Evolutionary conservation across 1,140 invertebrate species (phyloP), one percentile per base, ranked within the genome.

Genomic region (Streblospio benedicti): DNA sequence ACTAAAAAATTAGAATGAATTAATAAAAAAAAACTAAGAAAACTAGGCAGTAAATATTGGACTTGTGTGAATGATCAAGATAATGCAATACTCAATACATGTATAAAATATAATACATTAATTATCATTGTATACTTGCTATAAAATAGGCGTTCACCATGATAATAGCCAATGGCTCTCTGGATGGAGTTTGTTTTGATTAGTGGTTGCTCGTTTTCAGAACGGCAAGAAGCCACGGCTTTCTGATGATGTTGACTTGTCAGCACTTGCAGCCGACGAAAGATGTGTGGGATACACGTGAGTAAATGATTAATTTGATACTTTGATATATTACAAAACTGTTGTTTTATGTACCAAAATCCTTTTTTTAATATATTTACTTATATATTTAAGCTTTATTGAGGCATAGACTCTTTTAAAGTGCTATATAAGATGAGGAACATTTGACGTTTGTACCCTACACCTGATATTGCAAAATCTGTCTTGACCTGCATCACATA

Each of bases 161-260:
- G 9, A 38, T n/a, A 38, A 9, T 38, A 38, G 9, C n/a, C 35
- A 38, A 9, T n/a, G n/a, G n/a, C 9, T 38, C 9, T 38, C n/a
- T 9, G n/a, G n/a, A 9, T 9, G 35, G 9, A 9, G 9, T 38
- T n/a, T 38, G 9, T 38, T 9, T 9, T 38, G n/a, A 38, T 18
- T 1, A 59, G 38, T 61, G 32, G n/a, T 35, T 54, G 18, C 64
- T 51, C 54, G 66, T 56, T 65, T 71, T 12, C 68, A 87, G 82
- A 91, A 91, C 72, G 87, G 89, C 25, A 90, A 85, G 0, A 84
- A 81, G 69, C 91, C 91, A 3, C 79, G 79, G 67, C 74, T 96
- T 50, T 81, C 83, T 0, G 76, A 81, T 1, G 90, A 94, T 77
- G 88, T 96, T 0, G 79, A 88, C 70, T 77, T 97, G 27, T 78